phyloP scores from a whole-genome alignment of 2,113 vertebrate species.

The Ivindomyrus marchei region DNA sequence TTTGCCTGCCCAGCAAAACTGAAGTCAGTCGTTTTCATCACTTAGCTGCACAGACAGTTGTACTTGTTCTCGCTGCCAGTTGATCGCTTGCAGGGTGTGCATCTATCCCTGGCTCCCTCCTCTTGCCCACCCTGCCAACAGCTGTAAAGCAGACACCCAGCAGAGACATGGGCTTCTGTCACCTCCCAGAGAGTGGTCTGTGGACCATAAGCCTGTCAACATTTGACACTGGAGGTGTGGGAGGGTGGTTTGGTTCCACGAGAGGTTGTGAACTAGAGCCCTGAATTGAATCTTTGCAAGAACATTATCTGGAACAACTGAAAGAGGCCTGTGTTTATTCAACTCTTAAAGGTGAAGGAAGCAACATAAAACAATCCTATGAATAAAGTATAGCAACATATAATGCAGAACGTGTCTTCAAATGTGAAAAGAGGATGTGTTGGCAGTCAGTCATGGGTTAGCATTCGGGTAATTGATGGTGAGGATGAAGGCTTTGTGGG shows the following conservation, averaged over 20 bases:
- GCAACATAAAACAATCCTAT: constrained; percentile 14
- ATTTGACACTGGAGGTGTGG: constrained; percentile 28
- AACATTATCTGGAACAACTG: constrained; percentile 73
- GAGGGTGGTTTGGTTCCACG: neutral
- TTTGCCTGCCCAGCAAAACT: neutral
- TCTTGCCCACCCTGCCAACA: neutral
- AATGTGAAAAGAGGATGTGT: neutral
- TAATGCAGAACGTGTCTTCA: neutral
- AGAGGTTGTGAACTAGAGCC: constrained; percentile 62
- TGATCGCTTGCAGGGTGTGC: neutral
- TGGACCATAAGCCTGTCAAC: constrained; percentile 49
- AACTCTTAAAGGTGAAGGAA: constrained; percentile 56
- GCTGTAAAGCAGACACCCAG: constrained; percentile 52
- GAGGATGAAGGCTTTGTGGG: neutral
- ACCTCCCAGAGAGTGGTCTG: constrained; percentile 54
- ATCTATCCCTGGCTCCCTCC: neutral
- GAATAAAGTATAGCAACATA: neutral
- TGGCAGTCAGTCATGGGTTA: neutral
- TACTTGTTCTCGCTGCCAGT: neutral
- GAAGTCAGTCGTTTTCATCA: neutral
- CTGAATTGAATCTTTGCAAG: constrained; percentile 60
- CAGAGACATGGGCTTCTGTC: constrained; percentile 46
- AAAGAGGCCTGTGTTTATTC: constrained; percentile 71
- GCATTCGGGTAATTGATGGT: neutral
- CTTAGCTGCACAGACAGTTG: neutral